Base-by-base conservation (phyloP, 2,888 invertebrate species). In the Rotaria socialis region DNA sequence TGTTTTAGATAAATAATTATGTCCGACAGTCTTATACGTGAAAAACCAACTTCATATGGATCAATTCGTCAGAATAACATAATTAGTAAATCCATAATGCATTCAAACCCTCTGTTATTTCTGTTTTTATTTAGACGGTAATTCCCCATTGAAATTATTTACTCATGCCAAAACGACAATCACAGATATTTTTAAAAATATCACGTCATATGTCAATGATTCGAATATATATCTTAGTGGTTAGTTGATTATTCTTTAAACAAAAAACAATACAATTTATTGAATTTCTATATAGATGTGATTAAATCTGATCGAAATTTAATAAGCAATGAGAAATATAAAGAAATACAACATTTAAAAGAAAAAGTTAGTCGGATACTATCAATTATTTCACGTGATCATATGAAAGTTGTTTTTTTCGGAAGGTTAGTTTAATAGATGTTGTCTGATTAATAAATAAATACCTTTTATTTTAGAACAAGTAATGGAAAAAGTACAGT, bases 401-500 rank as follows among this genome's bases (percentile, higher is more conserved):
- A 85, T 43, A 87, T 87, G 87, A 87, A 87, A 84, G 86, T 86
- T 43, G 87, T 87, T 16, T 87, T 87, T 74, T 87, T 87, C 35
- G 87, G 87, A 35, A 58, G 85, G 85, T 85, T 85, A 43, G 5
- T 2, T 24, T 0, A 14, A 11, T 43, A 22, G 41, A 67, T 3
- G 1, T 67, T 35, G 1, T 19, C 14, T 5, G 0, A 19, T 67
- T 35, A 3, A 41, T 16, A 67, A 24, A 67, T 27, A 67, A 35
- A 67, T 22, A 3, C 1, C 0, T 43, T 24, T 43, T 24, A 16
- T 19, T 91, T 84, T 89, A 95, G 99, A 90, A 99, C 99, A 41
- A 97, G 97, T 88, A 99, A 99, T 92, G 99, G 99, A 87, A 99
- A 99, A 92, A 97, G 97, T 91, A 96, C 97, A 0, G 98, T 98